Evolutionary conservation across 2,113 vertebrate genomes (phyloP), one percentile per base, ranked within the genome.

Genomic region (Anguilla rostrata): DNA sequence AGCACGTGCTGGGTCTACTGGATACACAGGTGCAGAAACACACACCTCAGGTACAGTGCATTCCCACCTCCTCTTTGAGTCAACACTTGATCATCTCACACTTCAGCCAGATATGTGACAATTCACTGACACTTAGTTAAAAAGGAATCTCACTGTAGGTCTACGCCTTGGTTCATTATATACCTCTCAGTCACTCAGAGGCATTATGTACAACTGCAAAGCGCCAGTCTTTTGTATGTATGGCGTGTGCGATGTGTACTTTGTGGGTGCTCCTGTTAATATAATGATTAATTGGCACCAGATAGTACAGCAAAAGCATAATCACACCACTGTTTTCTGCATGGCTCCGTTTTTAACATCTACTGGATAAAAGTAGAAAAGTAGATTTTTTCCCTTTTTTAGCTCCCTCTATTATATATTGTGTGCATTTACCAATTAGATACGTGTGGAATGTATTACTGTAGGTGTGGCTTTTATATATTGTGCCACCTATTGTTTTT

Each of bases 1-100:
- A 92, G 57, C 84, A 91, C 40, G 88, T 29, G 79, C 89, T 82
- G 49, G 83, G 75, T 26, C 57, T 88, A 88, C 22, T 90, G 0
- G 87, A 89, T 39, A 88, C 91, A n/a, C 91, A 91, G 14, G 91
- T 91, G 81, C 78, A 83, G 26, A 75, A 34, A 75, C n/a, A 75
- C 29, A 75, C 26, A 75, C 71, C 71, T 75, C 26, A 75, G 71
- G 71, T 75, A 75, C 71, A 34, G 71, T 75, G 26, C n/a, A 75
- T 29, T 34, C 11, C 71, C 9, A 75, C 49, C 49, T 71, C 20
- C 63, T n/a, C 63, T 71, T 34, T 66, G 20, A 66, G 22, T 66
- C 60, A 26, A 3, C n/a, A 75, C 9, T 75, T 75, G n/a, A 20
- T 71, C 20, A 71, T 71, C 6, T 71, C 26, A 71, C 71, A 75